Base-by-base conservation (phyloP, 1,140 invertebrate genomes). In the Lamellibrachia luymesi region DNA sequence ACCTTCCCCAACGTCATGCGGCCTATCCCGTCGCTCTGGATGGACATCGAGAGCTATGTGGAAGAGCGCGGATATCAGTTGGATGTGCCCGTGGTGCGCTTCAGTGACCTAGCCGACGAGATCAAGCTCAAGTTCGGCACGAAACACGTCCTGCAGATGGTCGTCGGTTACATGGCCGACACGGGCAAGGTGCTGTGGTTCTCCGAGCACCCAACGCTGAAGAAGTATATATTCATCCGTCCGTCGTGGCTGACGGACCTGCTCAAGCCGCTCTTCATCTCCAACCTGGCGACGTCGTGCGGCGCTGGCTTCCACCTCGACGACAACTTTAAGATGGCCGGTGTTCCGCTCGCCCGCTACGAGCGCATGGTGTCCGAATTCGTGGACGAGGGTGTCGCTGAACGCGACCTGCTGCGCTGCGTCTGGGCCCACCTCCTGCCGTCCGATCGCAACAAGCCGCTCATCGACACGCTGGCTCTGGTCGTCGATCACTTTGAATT, bases 211-310 rank as follows among this genome's bases (percentile, higher is more conserved):
- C 93, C 94, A 7, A 90, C 93, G 10, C 93, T 96, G 22, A 94
- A 94, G 92, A 93, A 94, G 6, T 93, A 93, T 50, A 95, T 96
- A 27, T 95, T 96, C 92, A 93, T 96, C 0, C 94, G 95, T 90
- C 96, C 96, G 2, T 94, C 95, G 13, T 96, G 95, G 96, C 93
- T 96, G n/a, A 95, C 95, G 64, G 95, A 96, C 90, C 93, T 96
- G 10, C 94, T 96, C 91, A 93, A 94, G 90, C 92, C 94, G 25
- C 90, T 96, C n/a, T 95, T 95, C 80, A 92, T 95, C 17, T 95
- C 95, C 90, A 94, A 95, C 50, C 92, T 94, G 7, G 89, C 64
- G 13, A 92, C 94, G 17, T 93, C 94, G 64, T 10, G 64, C 64
- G 64, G 64, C 64, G 64, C 64, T 2, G 49, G 56, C 25, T 92